These are phyloP conservation scores for Dicyrtomina minuta DNA, from an alignment of 2,888 invertebrate genomes.

Conservation along the genomic window DNA sequence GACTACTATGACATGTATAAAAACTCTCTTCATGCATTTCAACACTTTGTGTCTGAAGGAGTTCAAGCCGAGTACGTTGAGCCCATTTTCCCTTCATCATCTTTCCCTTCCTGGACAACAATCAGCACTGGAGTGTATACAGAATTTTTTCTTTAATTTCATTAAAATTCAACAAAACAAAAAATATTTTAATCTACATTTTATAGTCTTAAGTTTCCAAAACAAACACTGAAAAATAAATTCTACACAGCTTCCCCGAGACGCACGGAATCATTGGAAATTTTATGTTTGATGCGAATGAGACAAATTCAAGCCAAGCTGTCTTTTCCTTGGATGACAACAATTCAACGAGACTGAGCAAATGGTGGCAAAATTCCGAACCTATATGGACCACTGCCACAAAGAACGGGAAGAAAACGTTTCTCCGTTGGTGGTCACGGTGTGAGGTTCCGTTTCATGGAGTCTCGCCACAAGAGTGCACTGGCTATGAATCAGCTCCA, in stretches of 20 bases:
- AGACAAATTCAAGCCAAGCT: background rate
- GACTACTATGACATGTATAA: conserved; percentile 52
- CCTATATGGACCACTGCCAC: conserved; percentile 56
- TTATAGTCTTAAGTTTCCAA: too few relatives aligned
- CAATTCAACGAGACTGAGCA: conserved; percentile 40
- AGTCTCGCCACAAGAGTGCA: conserved; percentile 49
- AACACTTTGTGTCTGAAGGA: conserved; percentile 53
- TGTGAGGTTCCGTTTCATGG: conserved; percentile 54
- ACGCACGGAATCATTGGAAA: conserved; percentile 56
- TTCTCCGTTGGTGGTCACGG: conserved; percentile 52
- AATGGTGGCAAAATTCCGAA: conserved; percentile 55
- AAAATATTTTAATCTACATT: conserved; percentile 51
- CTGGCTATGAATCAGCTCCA: conserved; percentile 42
- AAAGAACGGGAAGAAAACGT: conserved; percentile 49
- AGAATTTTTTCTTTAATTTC: conserved; percentile 56
- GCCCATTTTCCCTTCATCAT: conserved; percentile 54
- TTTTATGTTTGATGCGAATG: conserved; percentile 55
- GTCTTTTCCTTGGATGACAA: conserved; percentile 44
- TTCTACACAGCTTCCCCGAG: conserved; percentile 48
- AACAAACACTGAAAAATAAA: too few relatives aligned
- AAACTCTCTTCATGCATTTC: conserved; percentile 45
- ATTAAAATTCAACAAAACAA: too few relatives aligned
- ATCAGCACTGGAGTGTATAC: conserved; percentile 55
- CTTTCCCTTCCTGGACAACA: conserved; percentile 55
- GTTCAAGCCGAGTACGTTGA: conserved; percentile 54